A percentile compares a stretch with the other conserved stretches of the same genome.
Evolutionary conservation across 2,888 invertebrate genomes (phyloP).

Genomic region (Nemurella pictetii): DNA sequence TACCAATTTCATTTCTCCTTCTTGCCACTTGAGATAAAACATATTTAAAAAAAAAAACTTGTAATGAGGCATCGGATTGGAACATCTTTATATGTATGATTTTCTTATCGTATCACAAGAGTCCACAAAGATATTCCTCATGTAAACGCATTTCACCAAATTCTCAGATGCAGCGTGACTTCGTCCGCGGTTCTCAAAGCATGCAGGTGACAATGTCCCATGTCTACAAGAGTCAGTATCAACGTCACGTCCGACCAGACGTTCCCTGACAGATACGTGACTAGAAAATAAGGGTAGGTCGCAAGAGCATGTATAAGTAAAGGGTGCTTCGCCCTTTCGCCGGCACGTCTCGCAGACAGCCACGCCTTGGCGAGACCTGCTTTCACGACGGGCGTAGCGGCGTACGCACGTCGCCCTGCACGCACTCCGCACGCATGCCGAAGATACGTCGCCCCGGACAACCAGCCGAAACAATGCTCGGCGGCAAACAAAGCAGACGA

Average conservation of each 20-base stretch:
- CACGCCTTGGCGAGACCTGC: not conserved
- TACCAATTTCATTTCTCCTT: not conserved
- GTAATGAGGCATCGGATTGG: too few species aligned
- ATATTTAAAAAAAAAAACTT: not conserved
- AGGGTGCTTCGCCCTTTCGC: not conserved
- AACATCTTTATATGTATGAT: too few species aligned
- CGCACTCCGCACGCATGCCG: not conserved
- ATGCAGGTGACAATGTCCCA: too few species aligned
- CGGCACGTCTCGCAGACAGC: not conserved
- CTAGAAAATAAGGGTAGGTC: not conserved
- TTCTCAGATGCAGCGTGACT: too few species aligned
- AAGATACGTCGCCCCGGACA: not conserved
- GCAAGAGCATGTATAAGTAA: not conserved
- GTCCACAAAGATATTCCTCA: too few species aligned
- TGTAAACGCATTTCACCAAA: too few species aligned
- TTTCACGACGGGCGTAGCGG: not conserved
- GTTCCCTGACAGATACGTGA: too few species aligned
- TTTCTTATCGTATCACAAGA: too few species aligned
- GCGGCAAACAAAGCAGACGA: too few species aligned
- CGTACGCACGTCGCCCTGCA: not conserved
- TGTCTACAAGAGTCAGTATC: too few species aligned
- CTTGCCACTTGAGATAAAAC: not conserved
- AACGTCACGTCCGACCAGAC: not conserved
- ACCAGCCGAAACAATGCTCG: not conserved
- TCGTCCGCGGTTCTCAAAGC: too few species aligned